Percentiles rank a stretch among this genome's conserved stretches.
Evolutionary conservation across 1,140 invertebrate genomes (phyloP).

Genomic region (Musca vetustissima): DNA sequence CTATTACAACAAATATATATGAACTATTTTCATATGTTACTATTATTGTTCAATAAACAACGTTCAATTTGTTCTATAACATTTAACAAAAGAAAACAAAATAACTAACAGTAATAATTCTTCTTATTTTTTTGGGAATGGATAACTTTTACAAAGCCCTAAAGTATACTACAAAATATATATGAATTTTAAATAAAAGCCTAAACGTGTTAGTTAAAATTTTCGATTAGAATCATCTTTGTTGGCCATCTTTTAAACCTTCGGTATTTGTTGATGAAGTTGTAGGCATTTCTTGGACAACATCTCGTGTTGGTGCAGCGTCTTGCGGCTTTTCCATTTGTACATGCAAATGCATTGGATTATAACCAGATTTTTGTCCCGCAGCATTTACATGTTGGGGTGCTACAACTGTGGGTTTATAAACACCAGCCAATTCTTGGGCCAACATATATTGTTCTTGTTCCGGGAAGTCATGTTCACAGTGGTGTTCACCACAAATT

Average conservation of each 20-base stretch:
- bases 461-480: conserved; percentile 55
- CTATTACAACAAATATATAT: too few relatives aligned
- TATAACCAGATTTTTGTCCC: conserved; percentile 39
- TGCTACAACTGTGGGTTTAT: conserved; percentile 36
- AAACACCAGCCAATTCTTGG: conserved; percentile 45
- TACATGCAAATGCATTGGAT: conserved; percentile 41
- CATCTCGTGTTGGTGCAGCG: conserved; percentile 34
- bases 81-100: too few relatives aligned
- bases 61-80: too few relatives aligned
- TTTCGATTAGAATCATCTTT: conserved; percentile 4
- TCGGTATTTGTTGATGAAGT: background rate
- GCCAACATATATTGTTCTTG: conserved; percentile 52
- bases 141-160: background rate
- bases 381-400: conserved; percentile 22
- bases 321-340: conserved; percentile 24
- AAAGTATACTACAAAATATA: conserved; percentile 15
- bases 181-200: conserved; percentile 13
- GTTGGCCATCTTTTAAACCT: background rate
- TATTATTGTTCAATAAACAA: too few relatives aligned
- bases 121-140: background rate
- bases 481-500: conserved; percentile 59
- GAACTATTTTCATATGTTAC: too few relatives aligned
- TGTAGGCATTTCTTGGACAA: conserved; percentile 1
- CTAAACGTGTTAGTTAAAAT: background rate
- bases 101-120: too few relatives aligned